Conservation (phyloP, 2,888 invertebrate species). For the Nemoura dubitans region DNA sequence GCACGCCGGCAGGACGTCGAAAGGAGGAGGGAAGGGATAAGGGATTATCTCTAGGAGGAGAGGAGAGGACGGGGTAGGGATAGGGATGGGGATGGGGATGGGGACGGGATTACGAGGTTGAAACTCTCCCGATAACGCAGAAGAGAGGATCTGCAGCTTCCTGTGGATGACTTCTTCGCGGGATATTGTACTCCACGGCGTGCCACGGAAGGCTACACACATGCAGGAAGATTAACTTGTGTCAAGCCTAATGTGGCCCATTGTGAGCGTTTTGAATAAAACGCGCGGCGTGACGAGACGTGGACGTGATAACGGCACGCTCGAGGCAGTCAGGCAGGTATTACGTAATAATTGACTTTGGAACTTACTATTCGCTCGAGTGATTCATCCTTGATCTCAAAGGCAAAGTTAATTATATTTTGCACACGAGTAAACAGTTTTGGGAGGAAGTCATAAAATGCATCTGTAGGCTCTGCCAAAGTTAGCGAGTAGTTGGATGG, state of each 20-base stretch:
- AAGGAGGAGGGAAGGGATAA: not conserved
- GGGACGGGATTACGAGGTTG: slow-evolving; percentile 21
- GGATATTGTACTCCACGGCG: not conserved
- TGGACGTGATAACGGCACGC: not conserved
- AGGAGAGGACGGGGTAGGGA: not conserved
- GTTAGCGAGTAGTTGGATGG: not conserved
- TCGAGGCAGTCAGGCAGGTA: not conserved
- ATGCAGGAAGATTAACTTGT: slow-evolving; percentile 31
- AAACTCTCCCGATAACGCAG: slow-evolving; percentile 8
- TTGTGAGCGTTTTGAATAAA: slow-evolving; percentile 14
- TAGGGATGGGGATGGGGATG: not conserved
- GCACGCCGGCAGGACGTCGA: not conserved
- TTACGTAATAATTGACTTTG: not conserved
- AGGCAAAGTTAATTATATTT: slow-evolving; percentile 12
- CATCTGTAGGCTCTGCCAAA: not conserved
- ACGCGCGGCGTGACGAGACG: not conserved
- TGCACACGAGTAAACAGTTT: slow-evolving; percentile 5
- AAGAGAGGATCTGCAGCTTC: not conserved
- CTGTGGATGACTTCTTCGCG: slow-evolving; percentile 15
- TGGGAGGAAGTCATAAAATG: not conserved
- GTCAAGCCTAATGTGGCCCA: slow-evolving; percentile 12
- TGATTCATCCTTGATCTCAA: slow-evolving; percentile 12
- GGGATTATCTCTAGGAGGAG: not conserved
- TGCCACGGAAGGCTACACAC: not conserved
- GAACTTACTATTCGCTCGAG: not conserved